Evolutionary conservation across 2,113 vertebrate species (phyloP).

Genomic region (Cervus canadensis): DNA sequence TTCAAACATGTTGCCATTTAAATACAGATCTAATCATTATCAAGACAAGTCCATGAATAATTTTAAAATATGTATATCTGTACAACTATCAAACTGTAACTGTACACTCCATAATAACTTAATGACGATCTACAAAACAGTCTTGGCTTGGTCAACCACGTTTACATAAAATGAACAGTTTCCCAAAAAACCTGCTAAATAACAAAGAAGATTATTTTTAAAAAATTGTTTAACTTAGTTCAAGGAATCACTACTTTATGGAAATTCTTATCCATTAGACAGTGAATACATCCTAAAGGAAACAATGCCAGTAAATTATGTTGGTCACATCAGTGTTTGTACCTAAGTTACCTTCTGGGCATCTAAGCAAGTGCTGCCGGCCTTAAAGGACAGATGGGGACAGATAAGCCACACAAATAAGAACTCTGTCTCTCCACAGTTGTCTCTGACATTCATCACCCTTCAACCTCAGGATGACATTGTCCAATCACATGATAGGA

Average conservation of each 20-base stretch:
- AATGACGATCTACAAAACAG: not conserved
- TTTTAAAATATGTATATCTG: not conserved
- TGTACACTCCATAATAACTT: not conserved
- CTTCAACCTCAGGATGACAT: not conserved
- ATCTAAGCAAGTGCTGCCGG: not conserved
- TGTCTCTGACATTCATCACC: not conserved
- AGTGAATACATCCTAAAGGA: not conserved
- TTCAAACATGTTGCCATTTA: not conserved
- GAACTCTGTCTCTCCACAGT: not conserved
- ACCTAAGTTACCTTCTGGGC: not conserved
- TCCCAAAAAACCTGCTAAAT: conserved; percentile 1
- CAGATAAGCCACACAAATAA: not conserved
- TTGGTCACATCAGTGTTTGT: not conserved
- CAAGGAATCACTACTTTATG: not conserved
- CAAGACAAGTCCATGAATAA: not conserved
- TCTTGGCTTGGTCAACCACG: not conserved
- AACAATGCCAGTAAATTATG: not conserved
- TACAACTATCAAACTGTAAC: not conserved
- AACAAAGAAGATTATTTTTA: not conserved
- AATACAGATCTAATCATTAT: not conserved
- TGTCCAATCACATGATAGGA: not conserved
- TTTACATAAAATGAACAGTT: conserved; percentile 30
- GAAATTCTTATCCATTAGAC: not conserved
- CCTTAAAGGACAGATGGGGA: not conserved
- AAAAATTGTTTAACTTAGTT: not conserved